Conservation (phyloP, 37 sponge, comb jelly and placozoan species). For the Dysidea cf. avara region DNA sequence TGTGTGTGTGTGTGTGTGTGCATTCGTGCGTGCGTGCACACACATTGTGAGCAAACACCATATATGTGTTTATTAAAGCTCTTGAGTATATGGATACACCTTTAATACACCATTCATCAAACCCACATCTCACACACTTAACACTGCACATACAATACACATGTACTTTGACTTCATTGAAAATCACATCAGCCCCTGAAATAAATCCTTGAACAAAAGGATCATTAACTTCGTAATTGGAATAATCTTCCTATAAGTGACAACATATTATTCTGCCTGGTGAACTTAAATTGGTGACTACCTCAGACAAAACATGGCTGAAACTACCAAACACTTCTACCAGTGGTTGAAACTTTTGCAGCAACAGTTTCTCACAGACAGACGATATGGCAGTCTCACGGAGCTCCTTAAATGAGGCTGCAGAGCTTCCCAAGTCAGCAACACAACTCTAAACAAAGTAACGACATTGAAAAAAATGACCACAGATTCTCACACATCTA, state of each 20-base stretch:
- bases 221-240: constrained; percentile 71
- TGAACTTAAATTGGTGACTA: constrained; percentile 1
- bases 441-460: constrained; percentile 72
- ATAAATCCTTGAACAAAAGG: constrained; percentile 81
- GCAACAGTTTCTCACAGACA: constrained; percentile 27
- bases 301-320: constrained; percentile 66
- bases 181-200: constrained; percentile 22
- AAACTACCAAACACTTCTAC: constrained; percentile 46
- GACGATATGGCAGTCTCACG: constrained; percentile 34
- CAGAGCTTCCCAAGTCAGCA: constrained; percentile 51
- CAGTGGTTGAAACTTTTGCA: constrained; percentile 41
- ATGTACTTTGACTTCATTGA: constrained; percentile 59
- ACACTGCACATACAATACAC: background rate
- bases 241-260: constrained; percentile 50
- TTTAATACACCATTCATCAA: too few relatives aligned
- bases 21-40: background rate
- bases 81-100: too few relatives aligned
- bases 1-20: too few relatives aligned
- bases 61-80: too few relatives aligned
- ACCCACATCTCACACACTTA: too few relatives aligned
- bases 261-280: background rate
- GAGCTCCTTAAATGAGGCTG: constrained; percentile 52
- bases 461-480: background rate
- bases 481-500: background rate
- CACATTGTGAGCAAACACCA: background rate